Conservation (phyloP, 2,113 vertebrate genomes). For the Channa argus region DNA sequence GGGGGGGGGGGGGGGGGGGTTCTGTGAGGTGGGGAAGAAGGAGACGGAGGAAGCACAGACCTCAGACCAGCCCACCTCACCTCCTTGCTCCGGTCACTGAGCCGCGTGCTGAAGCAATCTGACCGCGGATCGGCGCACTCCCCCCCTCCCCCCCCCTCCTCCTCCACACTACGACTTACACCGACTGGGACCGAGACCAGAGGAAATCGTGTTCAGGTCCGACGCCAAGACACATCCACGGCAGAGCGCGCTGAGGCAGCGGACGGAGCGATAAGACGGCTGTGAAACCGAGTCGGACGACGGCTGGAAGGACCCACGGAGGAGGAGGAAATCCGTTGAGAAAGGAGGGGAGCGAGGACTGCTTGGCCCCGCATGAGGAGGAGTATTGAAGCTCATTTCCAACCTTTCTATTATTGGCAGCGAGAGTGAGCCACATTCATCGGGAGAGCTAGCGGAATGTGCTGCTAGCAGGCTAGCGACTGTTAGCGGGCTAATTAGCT, state of each 20-base stretch:
- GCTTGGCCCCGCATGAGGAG: conserved; percentile 24
- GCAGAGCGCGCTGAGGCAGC: conserved; percentile 60
- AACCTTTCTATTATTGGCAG: conserved; percentile 68
- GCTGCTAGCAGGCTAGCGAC: conserved; percentile 75
- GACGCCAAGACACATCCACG: conserved; percentile 72
- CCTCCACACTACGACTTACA: conserved; percentile 39
- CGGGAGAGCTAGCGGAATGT: conserved; percentile 80
- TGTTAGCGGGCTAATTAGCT: conserved; percentile 80
- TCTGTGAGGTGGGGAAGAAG: conserved; percentile 8
- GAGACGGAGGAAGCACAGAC: conserved; percentile 59
- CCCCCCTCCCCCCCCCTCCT: not conserved
- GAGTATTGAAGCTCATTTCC: conserved; percentile 51
- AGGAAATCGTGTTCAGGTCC: conserved; percentile 71
- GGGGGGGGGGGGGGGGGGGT: not conserved
- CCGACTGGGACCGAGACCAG: conserved; percentile 61
- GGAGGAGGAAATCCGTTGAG: conserved; percentile 4
- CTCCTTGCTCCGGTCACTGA: not conserved
- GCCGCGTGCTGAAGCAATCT: conserved; percentile 37
- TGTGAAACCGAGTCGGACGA: conserved; percentile 18
- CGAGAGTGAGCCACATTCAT: conserved; percentile 65
- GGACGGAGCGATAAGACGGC: conserved; percentile 50
- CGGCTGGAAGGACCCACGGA: conserved; percentile 49
- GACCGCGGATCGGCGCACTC: conserved; percentile 67
- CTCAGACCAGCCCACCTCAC: conserved; percentile 61
- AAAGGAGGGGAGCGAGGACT: conserved; percentile 2